Base-by-base conservation (phyloP, 1,140 invertebrate genomes). In the Asbolus verrucosus region DNA sequence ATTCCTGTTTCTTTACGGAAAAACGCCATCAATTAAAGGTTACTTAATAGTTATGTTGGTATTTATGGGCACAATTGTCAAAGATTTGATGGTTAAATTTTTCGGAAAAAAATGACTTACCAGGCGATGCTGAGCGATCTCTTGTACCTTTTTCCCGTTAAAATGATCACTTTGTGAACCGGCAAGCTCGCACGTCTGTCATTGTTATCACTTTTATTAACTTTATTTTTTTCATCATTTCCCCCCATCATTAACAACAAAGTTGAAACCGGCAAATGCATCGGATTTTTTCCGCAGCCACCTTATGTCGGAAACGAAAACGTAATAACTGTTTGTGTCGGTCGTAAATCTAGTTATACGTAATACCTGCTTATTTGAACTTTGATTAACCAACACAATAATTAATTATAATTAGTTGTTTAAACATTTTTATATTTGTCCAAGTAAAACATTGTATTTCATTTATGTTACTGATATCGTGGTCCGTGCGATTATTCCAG, bases 151-250 rank as follows among this genome's bases (percentile, higher is more conserved):
- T 62, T 63, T 18, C 68, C 69, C 8, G 67, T 67, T 18, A 73
- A 11, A 54, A 54, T 24, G 21, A 27, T 54, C 9, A 71, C 67
- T 36, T 59, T 74, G 18, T 66, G 63, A 6, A 68, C 73, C 3
- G 75, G 75, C 19, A 76, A 65, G 41, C 75, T 76, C 0, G 73
- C 50, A 30, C 75, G 70, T 13, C 75, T 63, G 11, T 50, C 8
- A 24, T 6, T 27, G 18, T 11, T 14, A 11, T 24, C 6, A 24
- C 46, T 14, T n/a, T 2, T 11, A 4, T 4, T 27, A 8, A 2
- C 5, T 11, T n/a, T n/a, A 36, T 4, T n/a, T 36, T 36, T 11
- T 6, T 46, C 41, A 19, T 46, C 16, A 41, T 8, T 8, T 27
- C 8, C 24, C 24, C 3, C 8, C 24, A 27, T 41, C 39, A 14